These are phyloP conservation scores for Brachymystax lenok DNA, from an alignment of 2,797 vertebrate species.

Conservation along the genomic window DNA sequence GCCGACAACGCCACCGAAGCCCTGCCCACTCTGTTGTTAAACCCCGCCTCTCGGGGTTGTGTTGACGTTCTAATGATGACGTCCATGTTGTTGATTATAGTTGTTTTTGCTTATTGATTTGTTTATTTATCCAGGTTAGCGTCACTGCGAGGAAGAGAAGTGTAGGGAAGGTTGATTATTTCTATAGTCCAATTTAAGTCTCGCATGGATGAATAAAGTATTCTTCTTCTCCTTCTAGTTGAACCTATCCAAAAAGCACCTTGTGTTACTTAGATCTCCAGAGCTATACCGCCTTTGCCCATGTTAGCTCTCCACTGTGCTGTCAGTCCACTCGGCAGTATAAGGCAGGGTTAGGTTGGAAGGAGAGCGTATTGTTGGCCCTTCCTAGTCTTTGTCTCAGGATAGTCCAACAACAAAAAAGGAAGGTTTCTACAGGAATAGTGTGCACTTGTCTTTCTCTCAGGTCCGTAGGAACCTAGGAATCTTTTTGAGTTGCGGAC, in stretches of 20 bases:
- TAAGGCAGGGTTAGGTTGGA: not conserved
- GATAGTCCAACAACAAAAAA: too few relatives aligned
- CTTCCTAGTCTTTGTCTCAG: too few relatives aligned
- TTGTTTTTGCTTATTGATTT: slow-evolving; percentile 48
- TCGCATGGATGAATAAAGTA: too few relatives aligned
- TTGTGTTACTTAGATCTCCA: not conserved
- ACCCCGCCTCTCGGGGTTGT: slow-evolving; percentile 52
- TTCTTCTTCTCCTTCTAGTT: not conserved
- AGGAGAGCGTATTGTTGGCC: not conserved
- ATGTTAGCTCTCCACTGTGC: not conserved
- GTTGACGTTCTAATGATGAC: slow-evolving; percentile 35
- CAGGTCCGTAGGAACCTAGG: not conserved
- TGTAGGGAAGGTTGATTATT: not conserved
- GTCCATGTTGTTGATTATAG: slow-evolving; percentile 50
- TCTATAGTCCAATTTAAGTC: not conserved
- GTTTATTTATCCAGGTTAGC: slow-evolving; percentile 35
- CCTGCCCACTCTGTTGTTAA: slow-evolving; percentile 63
- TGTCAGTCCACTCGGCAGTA: not conserved
- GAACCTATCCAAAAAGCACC: not conserved
- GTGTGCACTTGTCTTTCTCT: not conserved
- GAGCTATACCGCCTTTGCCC: not conserved
- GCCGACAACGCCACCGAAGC: slow-evolving; percentile 52
- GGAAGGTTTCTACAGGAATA: too few relatives aligned
- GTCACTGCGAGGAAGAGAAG: slow-evolving; percentile 43
- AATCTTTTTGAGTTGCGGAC: not conserved